Conservation (phyloP, 2,888 invertebrate species). For the Thysanoteuthis rhombus region DNA sequence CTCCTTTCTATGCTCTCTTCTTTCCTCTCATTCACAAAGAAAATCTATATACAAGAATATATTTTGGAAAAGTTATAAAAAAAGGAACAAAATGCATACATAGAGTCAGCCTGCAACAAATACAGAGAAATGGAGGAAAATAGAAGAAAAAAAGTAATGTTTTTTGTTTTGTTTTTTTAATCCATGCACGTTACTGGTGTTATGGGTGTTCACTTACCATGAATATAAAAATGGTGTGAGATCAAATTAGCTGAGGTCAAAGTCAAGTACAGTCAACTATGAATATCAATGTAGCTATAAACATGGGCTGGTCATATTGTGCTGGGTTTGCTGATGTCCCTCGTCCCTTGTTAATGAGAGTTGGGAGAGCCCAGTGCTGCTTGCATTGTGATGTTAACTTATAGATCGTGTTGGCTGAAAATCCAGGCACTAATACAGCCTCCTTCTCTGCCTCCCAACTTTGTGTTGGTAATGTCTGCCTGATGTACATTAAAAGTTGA, state of each 20-base stretch:
- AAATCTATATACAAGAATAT: not conserved
- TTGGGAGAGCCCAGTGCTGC: constrained; percentile 18
- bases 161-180: not conserved
- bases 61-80: not conserved
- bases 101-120: not conserved
- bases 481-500: constrained; percentile 30
- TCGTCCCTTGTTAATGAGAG: constrained; percentile 17
- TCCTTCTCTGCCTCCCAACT: not conserved
- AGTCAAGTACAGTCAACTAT: constrained; percentile 28
- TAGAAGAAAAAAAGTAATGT: not conserved
- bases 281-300: constrained; percentile 30
- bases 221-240: constrained; percentile 27
- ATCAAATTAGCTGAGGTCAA: constrained; percentile 20
- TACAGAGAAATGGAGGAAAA: not conserved
- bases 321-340: constrained; percentile 23
- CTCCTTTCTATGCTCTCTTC: not conserved
- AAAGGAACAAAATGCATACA: not conserved
- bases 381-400: constrained; percentile 22
- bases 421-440: not conserved
- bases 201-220: constrained; percentile 30
- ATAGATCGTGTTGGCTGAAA: constrained; percentile 24
- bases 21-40: not conserved
- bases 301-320: constrained; percentile 23
- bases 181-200: constrained; percentile 13
- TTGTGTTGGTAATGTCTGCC: constrained; percentile 25